Evolutionary conservation across 2,797 vertebrate species (phyloP).

Genomic region (Danio albolineatus): DNA sequence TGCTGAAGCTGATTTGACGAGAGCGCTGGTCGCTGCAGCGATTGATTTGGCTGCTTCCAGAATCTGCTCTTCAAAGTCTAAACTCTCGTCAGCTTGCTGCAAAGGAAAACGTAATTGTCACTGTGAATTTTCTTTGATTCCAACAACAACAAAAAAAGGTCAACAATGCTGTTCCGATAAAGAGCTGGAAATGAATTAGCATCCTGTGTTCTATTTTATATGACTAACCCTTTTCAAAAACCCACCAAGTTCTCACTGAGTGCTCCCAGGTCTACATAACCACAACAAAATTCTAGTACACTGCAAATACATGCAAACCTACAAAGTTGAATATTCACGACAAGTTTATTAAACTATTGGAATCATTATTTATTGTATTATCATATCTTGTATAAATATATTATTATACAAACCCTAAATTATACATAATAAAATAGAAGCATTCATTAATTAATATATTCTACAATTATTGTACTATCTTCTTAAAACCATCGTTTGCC

Average conservation of each 20-base stretch:
- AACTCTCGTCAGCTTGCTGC: conserved; percentile 94
- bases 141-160: background rate
- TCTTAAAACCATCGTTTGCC: no score
- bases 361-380: no score
- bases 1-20: conserved; percentile 96
- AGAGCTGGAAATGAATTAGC: background rate
- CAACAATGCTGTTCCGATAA: background rate
- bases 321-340: background rate
- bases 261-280: background rate
- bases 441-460: no score
- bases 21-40: conserved; percentile 94
- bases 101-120: conserved; percentile 35
- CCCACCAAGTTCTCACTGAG: no score
- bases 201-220: background rate
- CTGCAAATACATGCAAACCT: conserved; percentile 2
- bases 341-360: no score
- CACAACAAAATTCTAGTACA: background rate
- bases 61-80: conserved; percentile 98
- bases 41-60: conserved; percentile 97
- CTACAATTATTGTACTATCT: no score
- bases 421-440: no score
- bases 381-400: no score
- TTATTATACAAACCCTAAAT: no score
- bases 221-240: no score
- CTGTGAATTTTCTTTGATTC: no score